Base-by-base conservation (phyloP, 2,888 invertebrate species). In the Agrochola circellaris region DNA sequence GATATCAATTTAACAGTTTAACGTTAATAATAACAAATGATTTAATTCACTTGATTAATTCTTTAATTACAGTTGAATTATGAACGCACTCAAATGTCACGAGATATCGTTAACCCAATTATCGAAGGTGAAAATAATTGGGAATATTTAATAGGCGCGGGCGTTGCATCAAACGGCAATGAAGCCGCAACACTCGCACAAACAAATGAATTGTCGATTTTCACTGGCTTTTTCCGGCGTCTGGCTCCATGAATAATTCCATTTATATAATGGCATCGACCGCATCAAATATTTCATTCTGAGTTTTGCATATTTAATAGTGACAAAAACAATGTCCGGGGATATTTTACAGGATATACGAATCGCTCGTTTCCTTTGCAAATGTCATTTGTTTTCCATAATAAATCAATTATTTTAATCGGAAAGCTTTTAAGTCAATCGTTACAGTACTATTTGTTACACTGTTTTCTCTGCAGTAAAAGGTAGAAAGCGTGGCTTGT, bases 221-320 rank as follows among this genome's bases (percentile, higher is more conserved):
- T 94, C 92, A 93, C 92, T 93, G 93, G 95, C 95, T 95, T 95
- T 95, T 95, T 94, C 94, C 93, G 91, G 90, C 92, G 94, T 93
- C 94, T 93, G 94, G 88, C 92, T 92, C 92, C 93, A 95, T 96
- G 94, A 96, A 96, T 96, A 95, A 96, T 96, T 95, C 94, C 93
- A 94, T 94, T 94, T 94, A 94, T 95, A 94, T 94, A 95, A 95
- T 95, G 94, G 93, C 93, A 91, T 91, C 91, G 93, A 95, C 95
- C 95, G 92, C 94, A 95, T 95, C 94, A 95, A 96, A 96, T 96
- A 95, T 95, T 94, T 95, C 93, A 93, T 95, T 94, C 93, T 84
- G 89, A 93, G 93, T 94, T 94, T 94, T 96, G 94, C 94, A 96
- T 95, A 95, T 95, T 95, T 95, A 92, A 95, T 94, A 93, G 91